A percentile compares a stretch with the other conserved stretches of the same genome.
phyloP scores from a whole-genome alignment of 1,140 invertebrate species.

The Cardiocondyla obscurior region DNA sequence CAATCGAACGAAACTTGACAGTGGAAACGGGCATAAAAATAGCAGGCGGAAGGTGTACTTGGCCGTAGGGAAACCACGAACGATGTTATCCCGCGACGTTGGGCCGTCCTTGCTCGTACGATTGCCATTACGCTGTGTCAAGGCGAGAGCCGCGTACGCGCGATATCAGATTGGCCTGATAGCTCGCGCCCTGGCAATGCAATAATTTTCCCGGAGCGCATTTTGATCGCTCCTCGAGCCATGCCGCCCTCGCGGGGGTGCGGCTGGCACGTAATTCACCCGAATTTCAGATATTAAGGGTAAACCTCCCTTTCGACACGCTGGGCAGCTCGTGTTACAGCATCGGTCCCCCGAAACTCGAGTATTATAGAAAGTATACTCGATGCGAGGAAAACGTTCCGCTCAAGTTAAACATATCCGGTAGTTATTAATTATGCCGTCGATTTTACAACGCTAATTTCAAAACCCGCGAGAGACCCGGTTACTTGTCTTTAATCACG shows the following conservation, averaged over 20 bases:
- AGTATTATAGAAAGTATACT: background rate
- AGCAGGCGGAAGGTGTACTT: conserved; percentile 65
- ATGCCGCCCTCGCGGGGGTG: background rate
- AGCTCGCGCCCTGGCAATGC: conserved; percentile 38
- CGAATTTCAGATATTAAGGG: conserved; percentile 12
- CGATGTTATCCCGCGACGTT: conserved; percentile 71
- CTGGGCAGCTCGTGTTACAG: no score
- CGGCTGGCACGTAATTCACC: background rate
- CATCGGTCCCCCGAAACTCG: background rate
- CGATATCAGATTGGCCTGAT: conserved; percentile 65
- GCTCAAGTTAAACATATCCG: background rate
- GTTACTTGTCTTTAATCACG: background rate
- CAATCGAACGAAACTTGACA: conserved; percentile 62
- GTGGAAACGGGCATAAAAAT: conserved; percentile 66
- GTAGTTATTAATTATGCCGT: background rate
- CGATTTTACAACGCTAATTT: background rate
- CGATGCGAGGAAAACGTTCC: background rate
- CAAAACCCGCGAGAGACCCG: background rate
- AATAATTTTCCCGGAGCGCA: conserved; percentile 45
- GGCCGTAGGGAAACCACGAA: conserved; percentile 66
- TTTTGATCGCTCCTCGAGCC: background rate
- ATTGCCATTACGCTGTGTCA: conserved; percentile 71
- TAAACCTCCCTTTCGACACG: background rate
- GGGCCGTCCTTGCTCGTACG: conserved; percentile 70
- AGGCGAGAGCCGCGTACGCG: conserved; percentile 68